phyloP scores from a whole-genome alignment of 2,888 invertebrate species.

The Isoperla grammatica region DNA sequence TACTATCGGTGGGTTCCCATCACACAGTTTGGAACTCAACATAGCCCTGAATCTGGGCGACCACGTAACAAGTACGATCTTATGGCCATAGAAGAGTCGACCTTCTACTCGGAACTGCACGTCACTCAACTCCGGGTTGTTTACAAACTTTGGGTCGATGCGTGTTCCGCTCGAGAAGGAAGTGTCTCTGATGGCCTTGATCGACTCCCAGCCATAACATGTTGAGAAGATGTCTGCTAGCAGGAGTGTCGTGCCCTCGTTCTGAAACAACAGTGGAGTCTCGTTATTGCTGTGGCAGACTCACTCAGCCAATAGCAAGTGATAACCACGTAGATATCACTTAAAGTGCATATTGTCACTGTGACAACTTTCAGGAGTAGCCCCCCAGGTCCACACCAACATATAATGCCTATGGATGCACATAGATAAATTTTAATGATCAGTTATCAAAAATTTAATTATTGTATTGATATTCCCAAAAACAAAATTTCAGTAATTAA shows the following conservation, averaged over 20 bases:
- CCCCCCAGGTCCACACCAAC: too few relatives aligned
- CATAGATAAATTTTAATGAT: too few relatives aligned
- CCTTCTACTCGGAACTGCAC: constrained; percentile 90
- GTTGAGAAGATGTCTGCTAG: constrained; percentile 86
- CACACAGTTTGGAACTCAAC: constrained; percentile 69
- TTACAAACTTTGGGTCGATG: constrained; percentile 89
- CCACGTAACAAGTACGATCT: constrained; percentile 87
- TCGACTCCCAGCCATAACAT: constrained; percentile 81
- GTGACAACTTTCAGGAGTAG: too few relatives aligned
- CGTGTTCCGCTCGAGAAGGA: constrained; percentile 59
- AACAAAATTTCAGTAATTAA: too few relatives aligned
- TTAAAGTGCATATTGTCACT: too few relatives aligned
- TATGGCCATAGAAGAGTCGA: constrained; percentile 86
- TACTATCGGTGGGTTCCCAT: constrained; percentile 73
- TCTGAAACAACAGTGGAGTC: constrained; percentile 49
- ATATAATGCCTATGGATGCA: too few relatives aligned
- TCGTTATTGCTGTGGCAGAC: too few relatives aligned
- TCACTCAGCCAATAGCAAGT: too few relatives aligned
- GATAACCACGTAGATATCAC: too few relatives aligned
- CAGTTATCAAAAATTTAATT: too few relatives aligned
- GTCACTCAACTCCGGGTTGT: constrained; percentile 88
- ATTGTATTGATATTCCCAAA: too few relatives aligned
- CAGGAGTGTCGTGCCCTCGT: constrained; percentile 81
- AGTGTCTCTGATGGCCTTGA: constrained; percentile 66
- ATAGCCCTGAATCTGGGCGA: constrained; percentile 81